Conservation (phyloP, 2,888 invertebrate genomes). For the Artemia sinica region DNA sequence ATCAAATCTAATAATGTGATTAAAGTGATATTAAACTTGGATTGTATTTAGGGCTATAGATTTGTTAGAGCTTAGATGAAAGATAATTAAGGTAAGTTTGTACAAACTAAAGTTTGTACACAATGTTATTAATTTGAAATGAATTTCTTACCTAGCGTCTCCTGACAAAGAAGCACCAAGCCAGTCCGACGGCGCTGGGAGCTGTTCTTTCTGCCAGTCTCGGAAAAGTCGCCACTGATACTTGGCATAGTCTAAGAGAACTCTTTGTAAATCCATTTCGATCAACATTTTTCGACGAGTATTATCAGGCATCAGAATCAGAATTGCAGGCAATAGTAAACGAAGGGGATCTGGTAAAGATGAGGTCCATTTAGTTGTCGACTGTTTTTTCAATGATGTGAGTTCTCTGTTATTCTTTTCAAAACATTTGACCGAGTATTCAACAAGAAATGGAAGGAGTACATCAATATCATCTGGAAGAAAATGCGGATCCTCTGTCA, state of each 20-base stretch:
- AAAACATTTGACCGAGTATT: slow-evolving; percentile 62
- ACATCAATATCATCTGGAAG: slow-evolving; percentile 66
- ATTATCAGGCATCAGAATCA: slow-evolving; percentile 80
- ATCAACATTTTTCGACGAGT: slow-evolving; percentile 61
- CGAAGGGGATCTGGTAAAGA: slow-evolving; percentile 41
- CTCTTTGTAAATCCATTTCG: slow-evolving; percentile 33
- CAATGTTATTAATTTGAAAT: too few species aligned
- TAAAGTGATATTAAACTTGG: too few species aligned
- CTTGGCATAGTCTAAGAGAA: slow-evolving; percentile 29
- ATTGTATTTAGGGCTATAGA: too few species aligned
- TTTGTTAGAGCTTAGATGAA: too few species aligned
- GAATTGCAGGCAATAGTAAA: slow-evolving; percentile 68
- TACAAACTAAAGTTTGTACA: too few species aligned
- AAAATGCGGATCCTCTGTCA: slow-evolving; percentile 74
- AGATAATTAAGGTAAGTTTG: too few species aligned
- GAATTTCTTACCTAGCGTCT: background rate
- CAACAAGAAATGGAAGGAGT: slow-evolving; percentile 60
- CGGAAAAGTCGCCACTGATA: slow-evolving; percentile 27
- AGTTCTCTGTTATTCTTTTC: slow-evolving; percentile 25
- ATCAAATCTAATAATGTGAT: too few species aligned
- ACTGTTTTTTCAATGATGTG: background rate
- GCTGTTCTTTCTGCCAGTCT: slow-evolving; percentile 23
- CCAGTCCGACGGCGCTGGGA: slow-evolving; percentile 22
- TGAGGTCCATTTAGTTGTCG: slow-evolving; percentile 11
- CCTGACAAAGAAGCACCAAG: slow-evolving; percentile 5